Base-by-base conservation (phyloP, 2,888 invertebrate species). In the Scaptomyza flava region DNA sequence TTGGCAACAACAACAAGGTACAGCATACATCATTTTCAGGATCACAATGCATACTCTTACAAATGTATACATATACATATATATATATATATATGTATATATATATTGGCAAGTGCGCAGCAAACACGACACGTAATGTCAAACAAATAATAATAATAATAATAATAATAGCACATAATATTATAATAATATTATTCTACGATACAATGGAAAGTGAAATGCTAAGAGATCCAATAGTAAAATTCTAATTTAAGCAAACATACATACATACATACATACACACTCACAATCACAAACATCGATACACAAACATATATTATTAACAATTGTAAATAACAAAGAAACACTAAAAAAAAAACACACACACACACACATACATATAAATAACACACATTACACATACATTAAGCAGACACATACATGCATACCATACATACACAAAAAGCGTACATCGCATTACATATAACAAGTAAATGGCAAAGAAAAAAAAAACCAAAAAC, bases 391-490 rank as follows among this genome's bases (percentile, higher is more conserved):
- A n/a, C n/a, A n/a, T n/a, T n/a, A n/a, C n/a, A 60, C 31, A 70
- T 74, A 76, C 14, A 51, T 14, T n/a, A 57, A 45, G 63, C 6
- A 63, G 6, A 63, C 6, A 52, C 53, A 64, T 6, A 63, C 31
- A 65, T 30, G 60, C 7, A 60, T 31, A 60, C 6, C 23, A 23
- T 58, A 67, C 46, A 14, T 20, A 30, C 46, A 57, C 42, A 68
- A 57, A 34, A 60, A 68, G 53, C 67, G 58, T 63, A 61, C 53
- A 58, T 67, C 79, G 76, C 73, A 77, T 77, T 62, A 76, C 65
- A 64, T 59, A 67, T 71, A 87, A 68, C 79, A 81, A 84, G 70
- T 72, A 69, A 80, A 68, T 77, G 78, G 70, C 72, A 71, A 76
- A 68, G 38, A 71, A 53, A 46, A 12, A 43, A 47, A 42, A 36